Evolutionary conservation across 2,797 vertebrate species (phyloP).

Genomic region (Lindbergichthys nudifrons): DNA sequence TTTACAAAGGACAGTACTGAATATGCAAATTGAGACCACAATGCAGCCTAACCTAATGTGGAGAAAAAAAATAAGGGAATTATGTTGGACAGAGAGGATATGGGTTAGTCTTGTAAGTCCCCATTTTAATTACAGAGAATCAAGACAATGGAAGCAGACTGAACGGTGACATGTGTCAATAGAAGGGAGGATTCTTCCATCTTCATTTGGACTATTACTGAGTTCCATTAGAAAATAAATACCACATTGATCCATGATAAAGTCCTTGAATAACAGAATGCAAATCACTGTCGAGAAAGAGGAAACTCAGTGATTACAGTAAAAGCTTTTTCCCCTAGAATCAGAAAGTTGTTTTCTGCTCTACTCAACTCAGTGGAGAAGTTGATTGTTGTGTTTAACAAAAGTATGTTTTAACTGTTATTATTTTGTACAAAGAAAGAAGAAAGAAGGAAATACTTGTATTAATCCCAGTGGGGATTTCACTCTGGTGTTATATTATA

Average conservation of each 20-base stretch:
- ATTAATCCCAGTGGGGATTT: too few relatives aligned
- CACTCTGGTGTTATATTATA: too few relatives aligned
- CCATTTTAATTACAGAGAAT: constrained; percentile 40
- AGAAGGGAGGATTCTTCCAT: constrained; percentile 41
- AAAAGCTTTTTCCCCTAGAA: constrained; percentile 10
- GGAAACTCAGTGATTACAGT: constrained; percentile 57
- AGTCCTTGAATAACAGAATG: constrained; percentile 54
- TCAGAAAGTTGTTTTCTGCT: background rate
- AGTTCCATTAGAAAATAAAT: constrained; percentile 67
- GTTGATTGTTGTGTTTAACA: background rate
- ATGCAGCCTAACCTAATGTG: constrained; percentile 10
- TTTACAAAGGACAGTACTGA: constrained; percentile 33
- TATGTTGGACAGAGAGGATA: constrained; percentile 29
- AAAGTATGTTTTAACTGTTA: too few relatives aligned
- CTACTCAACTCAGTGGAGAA: background rate
- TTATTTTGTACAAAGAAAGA: too few relatives aligned
- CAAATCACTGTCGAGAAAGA: constrained; percentile 53
- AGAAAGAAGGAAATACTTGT: too few relatives aligned
- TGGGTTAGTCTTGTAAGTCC: constrained; percentile 39
- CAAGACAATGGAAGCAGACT: constrained; percentile 44
- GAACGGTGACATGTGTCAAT: constrained; percentile 38
- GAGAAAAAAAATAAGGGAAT: constrained; percentile 40
- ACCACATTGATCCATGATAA: constrained; percentile 65
- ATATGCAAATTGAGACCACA: constrained; percentile 44
- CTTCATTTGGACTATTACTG: constrained; percentile 67